A percentile compares a stretch with the other conserved stretches of the same genome.
Evolutionary conservation across 2,797 vertebrate genomes (phyloP).

Genomic region (Pseudotriccus pelzelni): DNA sequence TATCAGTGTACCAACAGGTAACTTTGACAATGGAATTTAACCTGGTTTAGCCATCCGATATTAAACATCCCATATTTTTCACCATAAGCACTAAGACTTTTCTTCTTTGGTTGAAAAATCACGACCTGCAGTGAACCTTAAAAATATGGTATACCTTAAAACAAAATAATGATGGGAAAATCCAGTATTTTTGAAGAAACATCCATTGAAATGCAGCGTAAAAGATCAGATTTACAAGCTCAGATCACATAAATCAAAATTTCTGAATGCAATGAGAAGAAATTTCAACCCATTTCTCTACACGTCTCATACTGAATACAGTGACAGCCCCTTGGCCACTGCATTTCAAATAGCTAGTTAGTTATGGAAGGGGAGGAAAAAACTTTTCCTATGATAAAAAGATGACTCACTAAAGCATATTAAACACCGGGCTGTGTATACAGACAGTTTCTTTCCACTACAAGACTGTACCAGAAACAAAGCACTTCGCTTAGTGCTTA

Average conservation of each 20-base stretch:
- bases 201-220: not conserved
- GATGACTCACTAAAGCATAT: not conserved
- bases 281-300: not conserved
- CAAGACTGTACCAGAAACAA: not conserved
- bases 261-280: not conserved
- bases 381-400: not conserved
- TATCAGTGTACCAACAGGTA: not conserved
- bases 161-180: not conserved
- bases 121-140: not conserved
- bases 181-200: not conserved
- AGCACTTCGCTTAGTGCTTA: not conserved
- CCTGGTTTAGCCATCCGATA: not conserved
- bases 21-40: not conserved
- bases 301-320: not conserved
- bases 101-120: not conserved
- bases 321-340: not conserved
- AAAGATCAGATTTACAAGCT: not conserved
- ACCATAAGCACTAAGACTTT: not conserved
- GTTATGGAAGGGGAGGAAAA: not conserved
- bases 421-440: not conserved
- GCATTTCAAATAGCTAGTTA: not conserved
- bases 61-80: not conserved
- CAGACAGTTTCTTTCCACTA: not conserved
- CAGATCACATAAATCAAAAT: not conserved
- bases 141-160: not conserved